Evolutionary conservation across 1,140 invertebrate genomes (phyloP).

Genomic region (Ruditapes philippinarum): DNA sequence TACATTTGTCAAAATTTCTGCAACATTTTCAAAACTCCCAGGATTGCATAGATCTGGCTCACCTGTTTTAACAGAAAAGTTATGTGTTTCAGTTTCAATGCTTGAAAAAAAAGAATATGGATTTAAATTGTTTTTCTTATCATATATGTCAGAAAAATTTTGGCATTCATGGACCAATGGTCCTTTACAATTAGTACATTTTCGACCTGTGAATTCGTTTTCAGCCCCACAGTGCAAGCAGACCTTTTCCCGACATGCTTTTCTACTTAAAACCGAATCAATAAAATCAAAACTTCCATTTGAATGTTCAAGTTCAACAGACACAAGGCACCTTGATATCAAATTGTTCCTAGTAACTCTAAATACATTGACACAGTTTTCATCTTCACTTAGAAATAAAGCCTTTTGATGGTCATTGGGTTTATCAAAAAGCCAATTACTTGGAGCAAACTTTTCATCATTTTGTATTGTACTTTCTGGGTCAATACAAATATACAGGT

Average conservation of each 20-base stretch:
- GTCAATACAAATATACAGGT: conserved; percentile 47
- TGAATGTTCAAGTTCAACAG: not conserved
- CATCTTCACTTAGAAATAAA: not conserved
- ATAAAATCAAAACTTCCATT: conserved; percentile 34
- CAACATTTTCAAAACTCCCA: conserved; percentile 53
- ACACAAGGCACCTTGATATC: not conserved
- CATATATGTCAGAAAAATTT: conserved; percentile 33
- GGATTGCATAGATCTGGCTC: conserved; percentile 56
- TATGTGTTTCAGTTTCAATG: not conserved
- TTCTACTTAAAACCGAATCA: conserved; percentile 1
- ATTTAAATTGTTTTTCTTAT: conserved; percentile 2
- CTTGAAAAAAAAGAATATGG: conserved; percentile 2
- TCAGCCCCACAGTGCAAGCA: conserved; percentile 59
- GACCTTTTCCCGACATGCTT: conserved; percentile 6
- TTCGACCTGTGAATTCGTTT: conserved; percentile 52
- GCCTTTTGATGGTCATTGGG: conserved; percentile 3
- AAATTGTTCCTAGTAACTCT: conserved; percentile 29
- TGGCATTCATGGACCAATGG: not conserved
- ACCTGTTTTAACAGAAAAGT: conserved; percentile 36
- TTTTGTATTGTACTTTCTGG: not conserved
- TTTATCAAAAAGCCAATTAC: conserved; percentile 37
- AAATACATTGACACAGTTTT: conserved; percentile 6
- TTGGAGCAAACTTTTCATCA: conserved; percentile 23
- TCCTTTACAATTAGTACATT: conserved; percentile 57
- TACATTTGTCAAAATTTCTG: conserved; percentile 25